A percentile compares a stretch with the other conserved stretches of the same genome.
phyloP scores from a whole-genome alignment of 2,797 vertebrate genomes.

The Acanthurus leucopareius region DNA sequence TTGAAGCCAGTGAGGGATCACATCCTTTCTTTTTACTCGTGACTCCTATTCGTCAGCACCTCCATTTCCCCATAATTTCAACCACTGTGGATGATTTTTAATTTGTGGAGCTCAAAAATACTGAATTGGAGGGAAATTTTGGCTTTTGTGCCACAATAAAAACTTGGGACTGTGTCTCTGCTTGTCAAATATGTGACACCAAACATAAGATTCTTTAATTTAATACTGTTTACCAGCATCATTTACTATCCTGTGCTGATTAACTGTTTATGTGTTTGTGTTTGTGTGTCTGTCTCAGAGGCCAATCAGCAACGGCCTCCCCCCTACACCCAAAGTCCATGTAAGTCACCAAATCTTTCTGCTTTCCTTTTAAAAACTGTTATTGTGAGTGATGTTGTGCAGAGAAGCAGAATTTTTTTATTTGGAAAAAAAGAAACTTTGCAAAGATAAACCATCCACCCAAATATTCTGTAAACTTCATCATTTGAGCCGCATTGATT shows the following conservation, averaged over 20 bases:
- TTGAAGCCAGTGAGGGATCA: not conserved
- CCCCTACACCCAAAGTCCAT: slow-evolving; percentile 98
- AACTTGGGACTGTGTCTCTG: not conserved
- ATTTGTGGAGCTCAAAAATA: no score
- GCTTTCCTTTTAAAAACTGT: not conserved
- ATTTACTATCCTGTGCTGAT: not conserved
- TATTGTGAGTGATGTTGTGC: not conserved
- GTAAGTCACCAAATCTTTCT: slow-evolving; percentile 86
- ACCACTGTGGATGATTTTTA: no score
- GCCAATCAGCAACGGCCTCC: slow-evolving; percentile 96
- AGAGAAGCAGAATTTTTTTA: not conserved
- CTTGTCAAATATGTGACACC: not conserved
- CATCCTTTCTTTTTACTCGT: not conserved
- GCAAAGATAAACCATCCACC: no score
- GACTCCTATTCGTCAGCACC: not conserved
- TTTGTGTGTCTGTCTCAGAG: slow-evolving; percentile 82
- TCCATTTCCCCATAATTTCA: no score
- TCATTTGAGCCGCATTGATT: no score
- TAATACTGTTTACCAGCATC: not conserved
- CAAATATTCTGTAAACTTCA: no score
- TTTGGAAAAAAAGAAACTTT: not conserved
- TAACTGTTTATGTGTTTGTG: not conserved
- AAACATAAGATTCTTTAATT: not conserved
- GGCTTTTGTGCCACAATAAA: no score
- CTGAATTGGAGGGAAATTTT: not conserved